Conservation (phyloP, 2,113 vertebrate species). For the Oryzias melastigma region DNA sequence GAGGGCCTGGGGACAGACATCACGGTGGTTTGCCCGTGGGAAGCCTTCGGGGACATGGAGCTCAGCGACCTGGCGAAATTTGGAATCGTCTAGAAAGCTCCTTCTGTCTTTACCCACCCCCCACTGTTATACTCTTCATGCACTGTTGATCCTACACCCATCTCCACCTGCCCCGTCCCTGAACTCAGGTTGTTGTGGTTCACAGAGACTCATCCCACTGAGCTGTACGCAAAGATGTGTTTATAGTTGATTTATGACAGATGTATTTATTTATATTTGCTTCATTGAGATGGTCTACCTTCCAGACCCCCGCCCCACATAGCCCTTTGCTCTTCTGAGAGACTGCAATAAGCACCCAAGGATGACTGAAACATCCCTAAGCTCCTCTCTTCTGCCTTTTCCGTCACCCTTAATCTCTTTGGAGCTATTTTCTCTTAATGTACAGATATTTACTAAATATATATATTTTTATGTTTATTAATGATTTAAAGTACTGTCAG, state of each 20-base stretch:
- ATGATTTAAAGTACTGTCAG: constrained; percentile 23
- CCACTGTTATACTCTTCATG: neutral
- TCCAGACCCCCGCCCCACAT: neutral
- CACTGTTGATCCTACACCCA: neutral
- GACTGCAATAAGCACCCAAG: neutral
- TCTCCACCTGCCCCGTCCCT: neutral
- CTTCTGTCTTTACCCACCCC: neutral
- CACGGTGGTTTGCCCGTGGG: constrained; percentile 94
- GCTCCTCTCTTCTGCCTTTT: constrained; percentile 34
- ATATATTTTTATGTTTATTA: constrained; percentile 57
- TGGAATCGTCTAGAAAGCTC: constrained; percentile 80
- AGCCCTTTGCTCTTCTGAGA: constrained; percentile 2
- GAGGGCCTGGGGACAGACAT: constrained; percentile 95
- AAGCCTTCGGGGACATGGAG: constrained; percentile 94
- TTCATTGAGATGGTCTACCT: constrained; percentile 15
- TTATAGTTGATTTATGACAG: neutral
- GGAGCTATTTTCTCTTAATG: constrained; percentile 34
- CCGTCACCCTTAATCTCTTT: constrained; percentile 13
- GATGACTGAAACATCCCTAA: neutral
- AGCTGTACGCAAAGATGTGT: neutral
- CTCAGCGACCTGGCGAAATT: constrained; percentile 92
- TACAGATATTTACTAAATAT: constrained; percentile 32
- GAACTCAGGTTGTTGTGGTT: neutral
- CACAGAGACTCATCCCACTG: constrained; percentile 1
- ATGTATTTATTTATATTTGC: constrained; percentile 9